phyloP scores from a whole-genome alignment of 1,140 invertebrate genomes.

The Laupala kohalensis region DNA sequence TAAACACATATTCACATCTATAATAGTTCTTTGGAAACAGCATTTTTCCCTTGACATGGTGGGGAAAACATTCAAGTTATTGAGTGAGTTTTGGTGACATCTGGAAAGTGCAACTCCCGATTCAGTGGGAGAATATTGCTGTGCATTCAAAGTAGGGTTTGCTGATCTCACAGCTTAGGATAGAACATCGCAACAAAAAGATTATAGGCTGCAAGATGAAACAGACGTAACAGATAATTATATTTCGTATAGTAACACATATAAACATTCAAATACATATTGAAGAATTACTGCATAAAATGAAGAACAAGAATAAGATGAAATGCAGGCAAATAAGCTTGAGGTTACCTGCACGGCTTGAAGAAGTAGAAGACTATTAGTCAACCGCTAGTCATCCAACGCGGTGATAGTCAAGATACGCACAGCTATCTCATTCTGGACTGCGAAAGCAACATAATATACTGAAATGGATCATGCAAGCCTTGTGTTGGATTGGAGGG shows the following conservation, averaged over 20 bases:
- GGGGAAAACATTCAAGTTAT: background rate
- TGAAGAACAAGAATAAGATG: constrained; percentile 1
- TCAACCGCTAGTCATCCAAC: constrained; percentile 16
- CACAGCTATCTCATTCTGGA: constrained; percentile 14
- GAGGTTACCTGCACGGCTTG: constrained; percentile 14
- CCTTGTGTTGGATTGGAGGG: background rate
- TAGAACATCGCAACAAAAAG: constrained; percentile 12
- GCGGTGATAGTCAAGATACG: constrained; percentile 15
- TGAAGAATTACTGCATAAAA: constrained; percentile 3
- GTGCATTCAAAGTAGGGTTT: constrained; percentile 6
- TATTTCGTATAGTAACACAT: constrained; percentile 1
- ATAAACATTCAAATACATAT: constrained; percentile 10
- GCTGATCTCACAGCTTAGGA: constrained; percentile 9
- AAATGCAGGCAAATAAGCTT: constrained; percentile 10
- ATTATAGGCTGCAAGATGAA: constrained; percentile 11
- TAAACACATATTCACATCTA: background rate
- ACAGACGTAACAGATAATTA: constrained; percentile 2
- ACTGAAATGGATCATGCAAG: constrained; percentile 6
- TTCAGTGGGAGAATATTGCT: constrained; percentile 3
- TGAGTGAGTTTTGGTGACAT: background rate
- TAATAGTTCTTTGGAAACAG: background rate
- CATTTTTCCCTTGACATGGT: background rate
- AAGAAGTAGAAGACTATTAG: constrained; percentile 13
- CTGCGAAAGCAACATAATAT: constrained; percentile 14
- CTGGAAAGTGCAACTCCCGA: background rate